Base-by-base conservation (phyloP, 2,797 vertebrate genomes). In the Chloroceryle inda region DNA sequence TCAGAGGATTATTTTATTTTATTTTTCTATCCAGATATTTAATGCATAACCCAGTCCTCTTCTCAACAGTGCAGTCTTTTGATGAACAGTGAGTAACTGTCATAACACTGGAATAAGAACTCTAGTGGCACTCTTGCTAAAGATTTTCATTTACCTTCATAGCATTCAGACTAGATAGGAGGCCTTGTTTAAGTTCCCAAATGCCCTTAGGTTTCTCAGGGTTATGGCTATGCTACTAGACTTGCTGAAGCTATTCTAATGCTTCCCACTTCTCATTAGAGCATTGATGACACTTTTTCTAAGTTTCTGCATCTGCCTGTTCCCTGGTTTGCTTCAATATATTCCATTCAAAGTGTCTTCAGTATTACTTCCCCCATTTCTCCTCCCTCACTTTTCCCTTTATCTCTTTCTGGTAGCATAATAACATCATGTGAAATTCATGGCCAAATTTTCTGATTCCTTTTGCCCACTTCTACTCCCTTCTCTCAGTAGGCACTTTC, bases 111-210 rank as follows among this genome's bases (percentile, higher is more conserved):
- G 44, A 93, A 77, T 74, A 72, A 86, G 85, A 88, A 77, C 74
- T 95, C 71, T 85, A 86, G 42, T 53, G 52, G 27, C 82, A 56
- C 26, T 86, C 33, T 76, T 94, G 29, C 49, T 88, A 90, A 96
- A 95, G 91, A 90, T 95, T 97, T 94, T 88, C 88, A 91, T 95
- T 96, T 96, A 93, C n/a, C 87, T 83, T 89, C 52, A 84, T 94
- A 91, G 72, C 89, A 91, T 93, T 67, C 94, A 91, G 84, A 94
- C 88, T 85, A 79, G 61, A 85, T 69, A 75, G 2, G 40, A 96
- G 87, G 61, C 33, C 74, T 96, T 96, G 94, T 83, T 96, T 95
- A 85, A 95, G 81, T 75, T 97, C 92, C 90, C 93, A 96, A 86
- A 86, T 63, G 85, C 94, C 94, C 96, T 88, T 95, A 94, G 94